Base-by-base conservation (phyloP, 2,797 vertebrate genomes). In the Ptychadena robeensis region DNA sequence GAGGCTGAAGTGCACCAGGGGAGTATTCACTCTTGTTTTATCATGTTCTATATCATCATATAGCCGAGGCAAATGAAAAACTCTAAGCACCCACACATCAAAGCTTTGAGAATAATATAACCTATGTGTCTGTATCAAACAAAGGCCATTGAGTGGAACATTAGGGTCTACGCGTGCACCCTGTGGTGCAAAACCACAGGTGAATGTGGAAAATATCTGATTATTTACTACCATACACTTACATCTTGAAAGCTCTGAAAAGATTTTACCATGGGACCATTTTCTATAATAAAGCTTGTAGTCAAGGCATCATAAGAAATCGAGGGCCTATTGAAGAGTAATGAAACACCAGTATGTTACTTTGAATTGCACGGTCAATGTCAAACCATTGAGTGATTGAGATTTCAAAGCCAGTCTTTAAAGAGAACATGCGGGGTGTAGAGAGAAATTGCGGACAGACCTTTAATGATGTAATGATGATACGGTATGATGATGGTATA, bases 271-370 rank as follows among this genome's bases (percentile, higher is more conserved):
- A 68, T 57, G 76, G 65, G 76, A 68, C 69, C 65, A 79, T 79
- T 79, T 79, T 53, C 40, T 79, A 35, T 68, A 68, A 68, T 79
- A 48, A 79, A 79, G 65, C 44, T 34, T n/a, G 27, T 34, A 37
- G n/a, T 30, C 31, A 34, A 30, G 64, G 53, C 27, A 53, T 22
- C 65, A 59, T 67, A 64, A 59, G 27, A 78, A 67, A 53, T 38
- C 34, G 31, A 68, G 32, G 31, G 65, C 25, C 31, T 69, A 67
- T 35, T 79, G 37, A 25, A 79, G 76, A 57, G 69, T 79, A 79
- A 68, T 79, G 76, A 59, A 69, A 79, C 67, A 69, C 48, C 76
- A 68, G 76, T 44, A 69, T 79, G 76, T 38, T 27, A 31, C 76
- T 30, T 40, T 68, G 32, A 59, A 79, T 79, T 69, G 76, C 67